phyloP scores from a whole-genome alignment of 1,140 invertebrate species.

The Stratiolaelaps scimitus region DNA sequence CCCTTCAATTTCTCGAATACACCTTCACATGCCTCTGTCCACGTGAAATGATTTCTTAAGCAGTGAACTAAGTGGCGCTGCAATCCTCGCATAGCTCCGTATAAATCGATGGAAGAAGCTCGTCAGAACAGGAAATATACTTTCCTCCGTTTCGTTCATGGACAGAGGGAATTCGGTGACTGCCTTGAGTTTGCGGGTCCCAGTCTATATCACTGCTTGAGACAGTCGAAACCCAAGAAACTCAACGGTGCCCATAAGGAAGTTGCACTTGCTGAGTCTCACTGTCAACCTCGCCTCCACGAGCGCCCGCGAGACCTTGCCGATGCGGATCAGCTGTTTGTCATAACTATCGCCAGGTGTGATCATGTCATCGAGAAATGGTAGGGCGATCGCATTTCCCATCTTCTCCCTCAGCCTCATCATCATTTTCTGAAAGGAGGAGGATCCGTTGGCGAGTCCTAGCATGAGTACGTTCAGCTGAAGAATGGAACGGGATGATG shows the following conservation, averaged over 20 bases:
- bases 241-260: conserved; percentile 14
- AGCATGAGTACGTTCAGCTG: too few relatives aligned
- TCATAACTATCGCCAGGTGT: neutral
- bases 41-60: too few relatives aligned
- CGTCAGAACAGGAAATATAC: neutral
- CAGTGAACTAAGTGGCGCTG: too few relatives aligned
- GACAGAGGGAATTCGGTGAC: neutral
- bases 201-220: neutral
- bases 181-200: too few relatives aligned
- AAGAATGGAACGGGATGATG: too few relatives aligned
- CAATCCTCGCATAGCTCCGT: too few relatives aligned
- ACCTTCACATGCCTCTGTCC: neutral
- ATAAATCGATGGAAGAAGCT: neutral
- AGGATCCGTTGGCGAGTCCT: too few relatives aligned
- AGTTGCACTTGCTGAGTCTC: neutral
- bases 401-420: too few relatives aligned
- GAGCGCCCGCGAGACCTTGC: neutral
- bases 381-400: too few relatives aligned
- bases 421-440: too few relatives aligned
- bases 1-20: conserved; percentile 3
- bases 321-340: neutral
- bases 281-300: conserved; percentile 2
- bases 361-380: conserved; percentile 6
- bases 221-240: neutral
- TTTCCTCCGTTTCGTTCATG: neutral